These are phyloP conservation scores for Eumacrocentrus americanus DNA, from an alignment of 2,888 invertebrate species.

Conservation along the genomic window DNA sequence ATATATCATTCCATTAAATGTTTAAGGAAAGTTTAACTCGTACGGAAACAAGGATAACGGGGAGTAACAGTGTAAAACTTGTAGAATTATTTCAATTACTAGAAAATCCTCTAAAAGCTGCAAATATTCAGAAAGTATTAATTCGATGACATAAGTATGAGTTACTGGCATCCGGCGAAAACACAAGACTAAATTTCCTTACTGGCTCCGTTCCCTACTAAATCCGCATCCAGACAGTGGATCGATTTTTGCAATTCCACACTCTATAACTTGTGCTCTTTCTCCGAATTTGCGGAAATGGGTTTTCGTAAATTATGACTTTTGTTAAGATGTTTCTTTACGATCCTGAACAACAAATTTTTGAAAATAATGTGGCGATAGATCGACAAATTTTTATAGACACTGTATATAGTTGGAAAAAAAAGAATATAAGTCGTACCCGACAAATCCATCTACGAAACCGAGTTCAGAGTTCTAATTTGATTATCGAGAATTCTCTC, in stretches of 20 bases:
- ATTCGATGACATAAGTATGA: slow-evolving; percentile 12
- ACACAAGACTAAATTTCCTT: slow-evolving; percentile 11
- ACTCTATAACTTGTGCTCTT: slow-evolving; percentile 18
- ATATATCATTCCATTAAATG: neutral
- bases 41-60: neutral
- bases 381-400: too few species aligned
- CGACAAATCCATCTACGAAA: neutral
- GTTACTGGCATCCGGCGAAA: slow-evolving; percentile 11
- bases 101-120: too few species aligned
- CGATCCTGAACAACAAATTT: too few species aligned
- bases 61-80: neutral
- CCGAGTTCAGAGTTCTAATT: neutral
- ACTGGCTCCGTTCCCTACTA: slow-evolving; percentile 27
- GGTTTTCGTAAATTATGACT: neutral
- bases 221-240: slow-evolving; percentile 26
- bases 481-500: slow-evolving; percentile 9
- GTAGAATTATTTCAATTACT: neutral
- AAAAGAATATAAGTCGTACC: neutral
- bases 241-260: slow-evolving; percentile 25
- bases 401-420: slow-evolving; percentile 4
- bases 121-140: neutral
- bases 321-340: neutral
- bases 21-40: neutral
- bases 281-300: neutral
- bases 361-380: too few species aligned